Percentiles rank a stretch among this genome's conserved stretches.
phyloP scores from a whole-genome alignment of 2,888 invertebrate species.

The Phoenoteleia sp. region DNA sequence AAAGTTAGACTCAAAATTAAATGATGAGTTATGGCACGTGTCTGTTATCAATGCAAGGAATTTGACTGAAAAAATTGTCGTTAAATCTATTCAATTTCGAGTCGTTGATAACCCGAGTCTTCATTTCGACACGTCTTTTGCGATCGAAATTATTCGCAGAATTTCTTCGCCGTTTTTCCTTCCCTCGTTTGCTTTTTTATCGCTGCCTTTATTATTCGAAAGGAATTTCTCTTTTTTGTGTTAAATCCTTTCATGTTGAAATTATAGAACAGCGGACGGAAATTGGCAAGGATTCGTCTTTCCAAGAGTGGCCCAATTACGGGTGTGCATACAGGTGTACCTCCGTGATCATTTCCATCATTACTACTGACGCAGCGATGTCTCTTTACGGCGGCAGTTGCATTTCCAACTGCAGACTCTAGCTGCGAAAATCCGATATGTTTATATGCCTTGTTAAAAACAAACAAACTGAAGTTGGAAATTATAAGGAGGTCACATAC shows the following conservation, averaged over 20 bases:
- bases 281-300: conserved; percentile 41
- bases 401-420: neutral
- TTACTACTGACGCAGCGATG: conserved; percentile 27
- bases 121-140: neutral
- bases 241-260: neutral
- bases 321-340: neutral
- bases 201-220: neutral
- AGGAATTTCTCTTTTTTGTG: neutral
- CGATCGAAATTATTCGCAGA: neutral
- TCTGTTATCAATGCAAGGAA: no score
- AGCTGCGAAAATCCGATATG: neutral
- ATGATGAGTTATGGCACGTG: no score
- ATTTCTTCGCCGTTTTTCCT: neutral
- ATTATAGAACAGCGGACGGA: conserved; percentile 16
- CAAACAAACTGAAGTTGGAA: no score
- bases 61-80: no score
- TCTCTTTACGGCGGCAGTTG: neutral
- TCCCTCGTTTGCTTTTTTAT: neutral
- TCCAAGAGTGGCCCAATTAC: conserved; percentile 23
- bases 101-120: neutral
- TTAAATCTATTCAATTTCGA: no score
- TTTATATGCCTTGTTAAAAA: no score
- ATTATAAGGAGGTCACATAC: no score
- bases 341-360: conserved; percentile 27
- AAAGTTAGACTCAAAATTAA: no score